A percentile compares a stretch with the other conserved stretches of the same genome.
Conservation (phyloP, 2,113 vertebrate genomes). For the Toxotes chatareus region DNA sequence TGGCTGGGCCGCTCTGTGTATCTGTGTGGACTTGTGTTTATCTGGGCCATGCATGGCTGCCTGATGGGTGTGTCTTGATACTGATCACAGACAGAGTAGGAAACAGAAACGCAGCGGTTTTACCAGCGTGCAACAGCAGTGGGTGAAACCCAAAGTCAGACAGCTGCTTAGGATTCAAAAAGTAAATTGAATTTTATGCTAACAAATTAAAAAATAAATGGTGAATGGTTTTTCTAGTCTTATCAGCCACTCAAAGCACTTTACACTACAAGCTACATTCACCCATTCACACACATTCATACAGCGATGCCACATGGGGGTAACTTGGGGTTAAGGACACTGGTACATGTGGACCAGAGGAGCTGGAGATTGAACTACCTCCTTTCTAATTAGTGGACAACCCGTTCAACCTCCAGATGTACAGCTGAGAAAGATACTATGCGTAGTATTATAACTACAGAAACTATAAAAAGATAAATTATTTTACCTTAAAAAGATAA, state of each 20-base stretch:
- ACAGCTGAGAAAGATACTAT: too few species aligned
- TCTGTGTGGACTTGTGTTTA: constrained; percentile 39
- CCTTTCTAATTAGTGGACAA: too few species aligned
- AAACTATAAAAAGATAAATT: neutral
- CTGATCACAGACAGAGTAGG: constrained; percentile 28
- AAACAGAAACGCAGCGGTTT: neutral
- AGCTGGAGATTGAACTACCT: too few species aligned
- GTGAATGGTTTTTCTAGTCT: too few species aligned
- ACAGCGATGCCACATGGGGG: too few species aligned
- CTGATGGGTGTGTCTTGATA: constrained; percentile 37
- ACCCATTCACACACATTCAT: too few species aligned
- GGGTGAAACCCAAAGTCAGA: neutral
- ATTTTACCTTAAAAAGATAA: neutral
- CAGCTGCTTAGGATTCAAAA: neutral
- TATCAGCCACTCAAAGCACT: too few species aligned
- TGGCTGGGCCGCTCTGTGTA: constrained; percentile 27
- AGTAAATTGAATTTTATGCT: neutral
- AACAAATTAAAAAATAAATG: neutral
- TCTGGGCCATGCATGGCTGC: constrained; percentile 52
- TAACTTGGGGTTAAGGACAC: too few species aligned
- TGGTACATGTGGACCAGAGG: too few species aligned
- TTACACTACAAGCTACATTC: too few species aligned
- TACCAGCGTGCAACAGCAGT: neutral
- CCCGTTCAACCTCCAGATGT: too few species aligned
- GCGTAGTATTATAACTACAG: neutral